Base-by-base conservation (phyloP, 2,888 invertebrate genomes). In the Frankliniella intonsa region DNA sequence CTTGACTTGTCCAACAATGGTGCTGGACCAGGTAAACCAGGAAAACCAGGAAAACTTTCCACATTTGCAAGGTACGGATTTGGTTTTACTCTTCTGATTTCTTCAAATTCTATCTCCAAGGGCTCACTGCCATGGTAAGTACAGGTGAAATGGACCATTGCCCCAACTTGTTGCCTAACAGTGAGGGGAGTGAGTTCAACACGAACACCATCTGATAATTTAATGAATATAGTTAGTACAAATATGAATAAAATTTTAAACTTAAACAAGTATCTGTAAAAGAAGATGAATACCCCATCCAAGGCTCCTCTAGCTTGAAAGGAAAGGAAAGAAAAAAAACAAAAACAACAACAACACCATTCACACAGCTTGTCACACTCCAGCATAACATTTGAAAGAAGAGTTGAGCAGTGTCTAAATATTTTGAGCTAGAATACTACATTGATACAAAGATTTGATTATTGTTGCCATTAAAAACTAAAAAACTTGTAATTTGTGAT, bases 141-240 rank as follows among this genome's bases (percentile, higher is more conserved):
- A 87, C 91, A 91, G 83, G 87, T 88, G 86, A 91, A 89, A 83
- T 85, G 85, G 83, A 90, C 87, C 84, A 86, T 84, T 80, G 87
- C 86, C 83, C 89, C 88, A 79, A 88, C 86, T 79, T 87, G 86
- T 80, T 88, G 88, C 80, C 86, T 85, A 81, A 88, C 88, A 84
- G 87, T 87, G 85, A 89, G 87, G 55, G 91, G 91, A 83, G 86
- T 88, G 86, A 90, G 87, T 86, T 89, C 89, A 88, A 90, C 88
- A 86, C 87, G 87, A 83, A 89, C 86, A 80, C 87, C 87, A 84
- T 27, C 69, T 76, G 0, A 86, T 86, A 11, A 82, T 49, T 80
- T 82, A 22, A 81, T 50, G n/a, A 51, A 25, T 83, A 25, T 17
- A 79, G 25, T 82, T 38, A 76, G 25, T 80, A 80, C 38, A 82